Conservation (phyloP, 1,140 invertebrate genomes). For the Ylistrum balloti region DNA sequence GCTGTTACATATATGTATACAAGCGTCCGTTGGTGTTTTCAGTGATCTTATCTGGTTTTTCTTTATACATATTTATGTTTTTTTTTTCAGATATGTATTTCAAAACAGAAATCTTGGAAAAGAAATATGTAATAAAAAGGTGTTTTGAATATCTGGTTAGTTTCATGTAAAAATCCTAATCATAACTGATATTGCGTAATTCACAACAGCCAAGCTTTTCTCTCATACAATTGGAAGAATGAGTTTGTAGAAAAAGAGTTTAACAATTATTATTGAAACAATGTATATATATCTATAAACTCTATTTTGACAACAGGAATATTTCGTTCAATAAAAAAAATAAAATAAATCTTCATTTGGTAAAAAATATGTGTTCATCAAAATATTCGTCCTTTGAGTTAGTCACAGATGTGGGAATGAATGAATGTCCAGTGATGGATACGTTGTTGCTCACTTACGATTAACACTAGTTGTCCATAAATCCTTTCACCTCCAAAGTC, state of each 20-base stretch:
- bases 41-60: too few relatives aligned
- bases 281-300: constrained; percentile 1
- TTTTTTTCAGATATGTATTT: not conserved
- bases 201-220: not conserved
- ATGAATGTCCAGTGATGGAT: not conserved
- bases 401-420: not conserved
- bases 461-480: not conserved
- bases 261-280: not conserved
- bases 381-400: not conserved
- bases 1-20: not conserved
- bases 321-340: constrained; percentile 29
- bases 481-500: not conserved
- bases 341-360: constrained; percentile 40
- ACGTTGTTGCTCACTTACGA: not conserved
- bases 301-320: constrained; percentile 29
- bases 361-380: constrained; percentile 23
- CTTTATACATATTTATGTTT: too few relatives aligned
- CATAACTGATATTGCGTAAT: not conserved
- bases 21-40: not conserved
- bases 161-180: too few relatives aligned
- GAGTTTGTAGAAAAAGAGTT: constrained; percentile 12
- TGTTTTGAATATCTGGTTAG: too few relatives aligned
- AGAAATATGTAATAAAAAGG: too few relatives aligned
- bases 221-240: not conserved
- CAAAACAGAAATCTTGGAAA: not conserved